These are phyloP conservation scores for Achroia grisella DNA, from an alignment of 1,140 invertebrate genomes.

Conservation along the genomic window DNA sequence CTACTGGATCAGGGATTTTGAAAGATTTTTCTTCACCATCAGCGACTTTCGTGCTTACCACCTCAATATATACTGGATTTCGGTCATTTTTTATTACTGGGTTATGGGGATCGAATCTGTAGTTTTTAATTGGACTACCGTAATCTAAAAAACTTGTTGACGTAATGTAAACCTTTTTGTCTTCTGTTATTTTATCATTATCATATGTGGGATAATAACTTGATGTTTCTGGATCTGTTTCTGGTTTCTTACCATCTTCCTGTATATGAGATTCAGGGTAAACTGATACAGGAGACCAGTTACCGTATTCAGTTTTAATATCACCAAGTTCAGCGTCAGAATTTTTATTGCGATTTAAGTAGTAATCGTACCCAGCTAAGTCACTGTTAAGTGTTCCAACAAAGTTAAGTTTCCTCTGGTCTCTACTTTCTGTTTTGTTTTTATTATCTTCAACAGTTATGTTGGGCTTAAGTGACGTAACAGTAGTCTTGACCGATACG, in stretches of 20 bases:
- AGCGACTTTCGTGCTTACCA: slow-evolving; percentile 71
- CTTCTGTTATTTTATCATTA: slow-evolving; percentile 59
- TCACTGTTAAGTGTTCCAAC: slow-evolving; percentile 48
- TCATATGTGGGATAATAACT: slow-evolving; percentile 65
- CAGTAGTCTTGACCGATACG: slow-evolving; percentile 33
- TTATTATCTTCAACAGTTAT: slow-evolving; percentile 34
- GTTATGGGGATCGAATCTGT: slow-evolving; percentile 58
- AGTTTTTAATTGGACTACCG: slow-evolving; percentile 53
- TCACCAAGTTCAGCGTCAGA: slow-evolving; percentile 49
- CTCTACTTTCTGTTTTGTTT: slow-evolving; percentile 57
- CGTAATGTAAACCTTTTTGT: slow-evolving; percentile 70
- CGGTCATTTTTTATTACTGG: slow-evolving; percentile 72
- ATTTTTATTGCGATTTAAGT: slow-evolving; percentile 57
- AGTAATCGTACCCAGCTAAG: slow-evolving; percentile 65
- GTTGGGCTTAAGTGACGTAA: slow-evolving; percentile 26
- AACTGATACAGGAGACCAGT: slow-evolving; percentile 70
- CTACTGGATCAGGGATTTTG: slow-evolving; percentile 79
- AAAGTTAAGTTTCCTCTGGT: slow-evolving; percentile 61
- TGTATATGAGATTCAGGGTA: slow-evolving; percentile 67
- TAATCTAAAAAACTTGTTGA: slow-evolving; percentile 62
- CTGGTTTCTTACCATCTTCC: slow-evolving; percentile 49
- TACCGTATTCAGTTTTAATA: slow-evolving; percentile 69
- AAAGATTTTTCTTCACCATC: slow-evolving; percentile 48
- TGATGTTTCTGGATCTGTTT: slow-evolving; percentile 49
- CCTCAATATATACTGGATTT: slow-evolving; percentile 70